A percentile compares a stretch with the other conserved stretches of the same genome.
phyloP scores from a whole-genome alignment of 2,113 vertebrate genomes.

The Procavia capensis region DNA sequence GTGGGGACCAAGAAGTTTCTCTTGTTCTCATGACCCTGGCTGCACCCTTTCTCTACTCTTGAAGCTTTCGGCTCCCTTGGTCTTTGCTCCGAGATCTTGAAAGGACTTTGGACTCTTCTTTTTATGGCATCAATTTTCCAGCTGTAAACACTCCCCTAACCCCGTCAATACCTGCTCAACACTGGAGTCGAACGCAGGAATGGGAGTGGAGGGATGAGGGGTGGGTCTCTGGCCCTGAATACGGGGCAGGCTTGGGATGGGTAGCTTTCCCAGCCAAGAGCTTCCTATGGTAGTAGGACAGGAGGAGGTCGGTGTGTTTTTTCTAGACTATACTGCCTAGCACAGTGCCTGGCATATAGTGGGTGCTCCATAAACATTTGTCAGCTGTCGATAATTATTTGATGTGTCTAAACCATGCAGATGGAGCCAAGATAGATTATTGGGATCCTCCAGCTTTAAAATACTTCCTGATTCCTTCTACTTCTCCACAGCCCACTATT shows the following conservation, averaged over 20 bases:
- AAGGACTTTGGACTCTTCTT: slow-evolving; percentile 76
- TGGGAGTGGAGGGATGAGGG: background rate
- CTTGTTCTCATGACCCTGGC: background rate
- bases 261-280: background rate
- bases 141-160: slow-evolving; percentile 51
- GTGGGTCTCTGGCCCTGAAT: slow-evolving; percentile 33
- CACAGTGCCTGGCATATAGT: background rate
- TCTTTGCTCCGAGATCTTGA: slow-evolving; percentile 54
- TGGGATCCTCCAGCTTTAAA: background rate
- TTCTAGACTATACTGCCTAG: background rate
- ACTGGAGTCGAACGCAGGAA: background rate
- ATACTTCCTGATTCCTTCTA: background rate
- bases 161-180: background rate
- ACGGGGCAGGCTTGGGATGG: background rate
- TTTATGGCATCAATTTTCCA: slow-evolving; percentile 75
- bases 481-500: background rate
- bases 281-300: background rate
- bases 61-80: slow-evolving; percentile 19
- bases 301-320: background rate
- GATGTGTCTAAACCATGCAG: background rate
- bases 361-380: background rate
- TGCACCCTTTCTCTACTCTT: background rate
- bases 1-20: background rate
- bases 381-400: background rate
- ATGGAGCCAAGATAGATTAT: background rate